phyloP scores from a whole-genome alignment of 1,140 invertebrate species.

The Zophobas morio region DNA sequence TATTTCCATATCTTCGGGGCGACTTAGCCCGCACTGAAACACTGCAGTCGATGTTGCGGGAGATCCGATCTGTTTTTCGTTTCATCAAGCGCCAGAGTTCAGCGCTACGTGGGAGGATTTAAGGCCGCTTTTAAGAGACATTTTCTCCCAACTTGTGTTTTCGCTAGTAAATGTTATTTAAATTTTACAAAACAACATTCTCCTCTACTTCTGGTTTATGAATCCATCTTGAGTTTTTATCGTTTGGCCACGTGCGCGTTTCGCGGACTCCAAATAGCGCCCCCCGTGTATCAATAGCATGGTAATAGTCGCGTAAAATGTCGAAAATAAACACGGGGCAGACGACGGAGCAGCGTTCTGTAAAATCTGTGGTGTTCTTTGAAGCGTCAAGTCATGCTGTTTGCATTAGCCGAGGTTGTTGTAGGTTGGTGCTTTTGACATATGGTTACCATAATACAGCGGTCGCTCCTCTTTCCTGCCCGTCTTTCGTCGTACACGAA shows the following conservation, averaged over 20 bases:
- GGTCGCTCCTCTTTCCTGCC: conserved; percentile 41
- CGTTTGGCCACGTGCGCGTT: too few relatives aligned
- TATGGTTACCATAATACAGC: conserved; percentile 40
- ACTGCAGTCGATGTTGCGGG: background rate
- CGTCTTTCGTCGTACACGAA: conserved; percentile 12
- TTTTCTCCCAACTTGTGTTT: too few relatives aligned
- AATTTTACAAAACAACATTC: too few relatives aligned
- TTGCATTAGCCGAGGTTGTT: conserved; percentile 40
- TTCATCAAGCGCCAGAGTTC: too few relatives aligned
- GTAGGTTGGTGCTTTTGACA: conserved; percentile 39
- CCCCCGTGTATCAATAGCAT: conserved; percentile 17
- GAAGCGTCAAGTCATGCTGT: conserved; percentile 41
- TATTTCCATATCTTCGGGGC: conserved; percentile 5
- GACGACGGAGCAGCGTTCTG: conserved; percentile 23
- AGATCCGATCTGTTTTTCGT: too few relatives aligned
- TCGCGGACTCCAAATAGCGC: conserved; percentile 4
- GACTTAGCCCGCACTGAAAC: background rate
- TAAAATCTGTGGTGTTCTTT: conserved; percentile 40
- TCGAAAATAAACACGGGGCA: conserved; percentile 39
- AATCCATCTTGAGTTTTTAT: too few relatives aligned
- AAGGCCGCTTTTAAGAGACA: too few relatives aligned
- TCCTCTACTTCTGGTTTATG: too few relatives aligned
- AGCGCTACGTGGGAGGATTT: too few relatives aligned
- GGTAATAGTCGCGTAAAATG: conserved; percentile 35
- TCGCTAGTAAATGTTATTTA: too few relatives aligned